Evolutionary conservation across 2,888 invertebrate species (phyloP), one percentile per base, ranked within the genome.

Genomic region (Euplexia lucipara): DNA sequence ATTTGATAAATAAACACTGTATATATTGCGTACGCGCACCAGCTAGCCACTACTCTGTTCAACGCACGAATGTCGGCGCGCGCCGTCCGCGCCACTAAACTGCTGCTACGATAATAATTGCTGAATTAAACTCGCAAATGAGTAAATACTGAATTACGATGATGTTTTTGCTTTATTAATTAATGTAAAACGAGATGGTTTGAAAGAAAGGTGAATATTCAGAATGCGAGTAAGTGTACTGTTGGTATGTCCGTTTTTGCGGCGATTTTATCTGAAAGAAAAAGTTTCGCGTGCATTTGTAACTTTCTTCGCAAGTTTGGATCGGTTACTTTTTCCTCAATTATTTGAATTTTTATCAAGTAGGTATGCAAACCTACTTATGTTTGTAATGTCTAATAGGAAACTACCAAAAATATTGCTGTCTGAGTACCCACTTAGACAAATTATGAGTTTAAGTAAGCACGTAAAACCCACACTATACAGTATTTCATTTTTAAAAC

Each of bases 41-140:
- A 59, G 58, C 73, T 71, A 53, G 75, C 49, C 35, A 34, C 74
- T 75, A 57, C 67, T 75, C 47, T 57, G 75, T 63, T 71, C 75
- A 22, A 62, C 32, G 47, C 61, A 78, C 78, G 75, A 74, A 77
- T 74, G 78, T 77, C 64, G n/a, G 72, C 56, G 75, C 74, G 74
- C 77, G 78, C 77, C 48, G 35, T 1, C 47, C 9, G 70, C 45
- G 76, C 78, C 61, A 41, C 58, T 77, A 77, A 67, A 18, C 35
- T 77, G 57, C 73, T 45, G 67, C 78, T 57, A 34, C 51, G 35
- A 52, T 49, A 54, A 44, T 74, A 74, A 74, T 77, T 77, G 48
- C 78, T 67, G 62, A 67, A 42, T 73, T 72, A 72, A 75, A 54
- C 44, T 9, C 41, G 32, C 65, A 65, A 72, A 69, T 49, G 16